phyloP scores from a whole-genome alignment of 2,797 vertebrate genomes.

The Poliocrania exsul region DNA sequence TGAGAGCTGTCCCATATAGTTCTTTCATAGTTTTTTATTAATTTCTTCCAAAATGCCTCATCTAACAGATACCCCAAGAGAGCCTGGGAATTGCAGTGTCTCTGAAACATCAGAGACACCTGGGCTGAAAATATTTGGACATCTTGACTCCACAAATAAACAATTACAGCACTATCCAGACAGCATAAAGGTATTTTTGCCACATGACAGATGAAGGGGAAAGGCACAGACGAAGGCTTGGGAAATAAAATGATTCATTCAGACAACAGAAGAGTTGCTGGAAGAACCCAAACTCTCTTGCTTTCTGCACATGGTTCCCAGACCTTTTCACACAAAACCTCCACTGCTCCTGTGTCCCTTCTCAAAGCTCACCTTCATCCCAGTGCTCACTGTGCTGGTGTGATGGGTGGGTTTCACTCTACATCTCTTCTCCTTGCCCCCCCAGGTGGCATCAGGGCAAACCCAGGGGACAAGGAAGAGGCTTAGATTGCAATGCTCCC shows the following conservation, averaged over 20 bases:
- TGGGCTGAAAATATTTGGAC: neutral
- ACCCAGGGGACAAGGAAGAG: neutral
- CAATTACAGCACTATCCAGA: neutral
- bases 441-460: neutral
- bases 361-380: too few species aligned
- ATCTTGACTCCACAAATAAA: neutral
- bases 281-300: neutral
- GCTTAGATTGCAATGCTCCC: neutral
- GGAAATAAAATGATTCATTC: neutral
- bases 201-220: neutral
- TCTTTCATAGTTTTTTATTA: neutral
- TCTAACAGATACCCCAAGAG: neutral
- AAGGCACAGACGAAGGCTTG: neutral
- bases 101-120: neutral
- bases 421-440: neutral
- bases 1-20: neutral
- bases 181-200: neutral
- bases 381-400: neutral
- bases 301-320: neutral
- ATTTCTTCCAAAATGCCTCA: neutral
- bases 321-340: neutral
- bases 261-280: neutral
- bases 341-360: neutral
- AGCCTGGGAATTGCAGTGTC: neutral
- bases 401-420: neutral